These are phyloP conservation scores for Euzophera pinguis DNA, from an alignment of 2,888 invertebrate species.

Conservation along the genomic window DNA sequence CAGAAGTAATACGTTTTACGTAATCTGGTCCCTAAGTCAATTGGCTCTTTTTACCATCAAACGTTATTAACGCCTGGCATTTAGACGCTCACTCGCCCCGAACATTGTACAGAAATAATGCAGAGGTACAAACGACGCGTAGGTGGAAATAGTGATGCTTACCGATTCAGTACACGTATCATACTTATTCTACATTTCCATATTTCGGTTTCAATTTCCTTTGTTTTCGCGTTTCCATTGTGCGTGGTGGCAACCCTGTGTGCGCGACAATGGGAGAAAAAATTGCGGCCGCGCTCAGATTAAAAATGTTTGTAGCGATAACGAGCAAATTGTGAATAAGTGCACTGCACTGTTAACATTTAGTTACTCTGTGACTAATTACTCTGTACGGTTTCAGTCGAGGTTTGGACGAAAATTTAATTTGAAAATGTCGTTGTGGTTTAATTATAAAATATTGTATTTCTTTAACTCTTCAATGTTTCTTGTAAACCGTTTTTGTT, in stretches of 20 bases:
- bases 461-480: no score
- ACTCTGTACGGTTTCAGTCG: background rate
- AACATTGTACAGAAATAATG: background rate
- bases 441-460: background rate
- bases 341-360: constrained; percentile 9
- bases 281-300: constrained; percentile 17
- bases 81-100: background rate
- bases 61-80: constrained; percentile 4
- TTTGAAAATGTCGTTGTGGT: background rate
- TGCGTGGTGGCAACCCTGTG: constrained; percentile 21
- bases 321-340: constrained; percentile 22
- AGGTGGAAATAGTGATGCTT: background rate
- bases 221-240: constrained; percentile 19
- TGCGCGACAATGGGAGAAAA: constrained; percentile 20
- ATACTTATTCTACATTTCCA: constrained; percentile 5
- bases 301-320: constrained; percentile 23
- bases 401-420: background rate
- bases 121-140: background rate
- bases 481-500: no score
- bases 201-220: constrained; percentile 17
- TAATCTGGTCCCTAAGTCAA: background rate
- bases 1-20: background rate
- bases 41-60: background rate
- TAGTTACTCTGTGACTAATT: constrained; percentile 5
- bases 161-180: constrained; percentile 2